phyloP scores from a whole-genome alignment of 2,797 vertebrate species.

The Sciurus carolinensis region DNA sequence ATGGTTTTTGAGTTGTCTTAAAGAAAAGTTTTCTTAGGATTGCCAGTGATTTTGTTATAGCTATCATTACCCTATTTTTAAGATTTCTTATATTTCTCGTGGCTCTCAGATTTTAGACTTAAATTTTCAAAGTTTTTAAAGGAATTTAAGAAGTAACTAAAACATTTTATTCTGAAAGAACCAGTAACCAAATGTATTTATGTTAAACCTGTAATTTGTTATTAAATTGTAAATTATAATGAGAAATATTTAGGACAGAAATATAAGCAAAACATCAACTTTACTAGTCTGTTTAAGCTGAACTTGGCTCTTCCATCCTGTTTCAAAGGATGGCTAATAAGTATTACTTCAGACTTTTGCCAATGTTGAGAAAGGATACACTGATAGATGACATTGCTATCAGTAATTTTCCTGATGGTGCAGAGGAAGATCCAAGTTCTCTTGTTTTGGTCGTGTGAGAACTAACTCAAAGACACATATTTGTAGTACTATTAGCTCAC shows the following conservation, averaged over 20 bases:
- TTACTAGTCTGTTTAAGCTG: background rate
- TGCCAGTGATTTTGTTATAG: background rate
- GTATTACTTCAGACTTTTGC: background rate
- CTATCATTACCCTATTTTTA: background rate
- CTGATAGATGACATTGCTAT: background rate
- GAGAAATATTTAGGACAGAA: background rate
- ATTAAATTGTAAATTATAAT: background rate
- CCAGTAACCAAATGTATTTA: background rate
- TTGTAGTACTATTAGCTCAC: background rate
- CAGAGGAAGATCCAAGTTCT: background rate
- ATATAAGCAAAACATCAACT: background rate
- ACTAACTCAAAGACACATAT: background rate
- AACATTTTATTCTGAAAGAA: constrained; percentile 2
- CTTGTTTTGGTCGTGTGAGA: background rate
- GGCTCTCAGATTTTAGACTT: constrained; percentile 12
- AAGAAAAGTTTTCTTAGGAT: background rate
- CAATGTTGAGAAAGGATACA: background rate
- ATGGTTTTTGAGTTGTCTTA: constrained; percentile 41
- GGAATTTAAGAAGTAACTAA: background rate
- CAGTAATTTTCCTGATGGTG: background rate
- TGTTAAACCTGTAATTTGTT: background rate
- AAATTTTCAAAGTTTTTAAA: background rate
- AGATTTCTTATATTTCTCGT: background rate
- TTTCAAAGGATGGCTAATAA: background rate
- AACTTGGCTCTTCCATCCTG: background rate